Percentiles rank a stretch among this genome's conserved stretches.
Conservation (phyloP, 2,888 invertebrate species). For the Chrysopilus asiliformis region DNA sequence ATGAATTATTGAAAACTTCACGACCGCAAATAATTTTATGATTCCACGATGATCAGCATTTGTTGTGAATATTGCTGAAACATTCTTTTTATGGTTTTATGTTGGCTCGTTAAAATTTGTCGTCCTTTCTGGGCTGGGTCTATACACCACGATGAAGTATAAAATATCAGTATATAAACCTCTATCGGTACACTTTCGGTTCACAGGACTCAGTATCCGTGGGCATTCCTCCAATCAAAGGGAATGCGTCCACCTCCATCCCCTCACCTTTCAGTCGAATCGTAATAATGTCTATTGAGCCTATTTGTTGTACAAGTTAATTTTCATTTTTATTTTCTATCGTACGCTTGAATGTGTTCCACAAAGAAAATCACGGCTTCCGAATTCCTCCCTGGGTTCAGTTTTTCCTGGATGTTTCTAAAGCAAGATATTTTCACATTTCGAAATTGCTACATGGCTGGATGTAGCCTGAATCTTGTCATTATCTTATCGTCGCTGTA, state of each 20-base stretch:
- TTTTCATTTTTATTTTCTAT: slow-evolving; percentile 7
- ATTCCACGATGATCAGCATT: slow-evolving; percentile 1
- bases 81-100: slow-evolving; percentile 9
- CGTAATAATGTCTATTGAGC: slow-evolving; percentile 1
- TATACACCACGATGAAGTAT: not conserved
- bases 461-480: not conserved
- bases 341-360: not conserved
- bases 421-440: not conserved
- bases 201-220: not conserved
- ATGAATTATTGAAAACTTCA: slow-evolving; percentile 8
- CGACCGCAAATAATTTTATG: slow-evolving; percentile 4
- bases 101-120: slow-evolving; percentile 6
- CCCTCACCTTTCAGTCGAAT: not conserved
- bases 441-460: not conserved
- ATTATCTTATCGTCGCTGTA: slow-evolving; percentile 4
- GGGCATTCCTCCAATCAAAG: not conserved
- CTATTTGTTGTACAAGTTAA: slow-evolving; percentile 4
- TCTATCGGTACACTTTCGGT: not conserved
- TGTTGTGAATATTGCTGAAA: slow-evolving; percentile 9
- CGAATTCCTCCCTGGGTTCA: not conserved
- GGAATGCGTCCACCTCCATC: not conserved
- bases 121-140: not conserved
- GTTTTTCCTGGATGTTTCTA: too few relatives aligned
- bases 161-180: not conserved
- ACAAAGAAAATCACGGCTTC: not conserved